These are phyloP conservation scores for Psilopogon haemacephalus DNA, from an alignment of 2,113 vertebrate genomes.

Conservation along the genomic window DNA sequence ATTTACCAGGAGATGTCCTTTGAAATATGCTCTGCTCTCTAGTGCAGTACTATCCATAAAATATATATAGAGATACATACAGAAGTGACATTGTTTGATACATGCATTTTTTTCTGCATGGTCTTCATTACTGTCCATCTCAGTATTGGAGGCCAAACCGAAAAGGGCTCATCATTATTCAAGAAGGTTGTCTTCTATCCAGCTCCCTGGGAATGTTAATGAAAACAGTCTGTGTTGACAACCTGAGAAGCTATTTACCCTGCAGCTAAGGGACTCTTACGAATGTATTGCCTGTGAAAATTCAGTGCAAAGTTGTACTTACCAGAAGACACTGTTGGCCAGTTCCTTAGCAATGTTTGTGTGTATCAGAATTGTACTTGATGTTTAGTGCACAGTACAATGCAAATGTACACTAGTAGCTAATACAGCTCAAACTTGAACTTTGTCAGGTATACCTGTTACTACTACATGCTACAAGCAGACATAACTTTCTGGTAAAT, in stretches of 20 bases:
- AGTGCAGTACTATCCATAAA: neutral
- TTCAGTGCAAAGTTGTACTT: neutral
- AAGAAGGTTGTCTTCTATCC: neutral
- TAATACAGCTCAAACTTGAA: neutral
- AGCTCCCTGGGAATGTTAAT: neutral
- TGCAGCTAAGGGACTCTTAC: neutral
- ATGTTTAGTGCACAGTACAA: neutral
- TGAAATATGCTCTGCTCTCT: neutral
- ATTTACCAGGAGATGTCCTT: neutral
- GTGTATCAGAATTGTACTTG: neutral
- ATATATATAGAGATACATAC: neutral
- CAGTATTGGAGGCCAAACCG: neutral
- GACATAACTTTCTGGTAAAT: neutral
- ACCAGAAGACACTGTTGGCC: neutral
- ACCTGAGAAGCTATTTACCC: neutral
- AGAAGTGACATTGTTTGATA: neutral
- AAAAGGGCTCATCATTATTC: neutral
- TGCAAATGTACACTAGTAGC: neutral
- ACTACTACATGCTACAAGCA: neutral
- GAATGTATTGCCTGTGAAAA: neutral
- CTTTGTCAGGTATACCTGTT: neutral
- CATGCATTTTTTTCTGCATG: neutral
- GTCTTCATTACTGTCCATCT: neutral
- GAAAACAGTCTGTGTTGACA: neutral
- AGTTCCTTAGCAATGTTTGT: neutral